Evolutionary conservation across 2,888 invertebrate species (phyloP).

Genomic region (Cantharis lateralis): DNA sequence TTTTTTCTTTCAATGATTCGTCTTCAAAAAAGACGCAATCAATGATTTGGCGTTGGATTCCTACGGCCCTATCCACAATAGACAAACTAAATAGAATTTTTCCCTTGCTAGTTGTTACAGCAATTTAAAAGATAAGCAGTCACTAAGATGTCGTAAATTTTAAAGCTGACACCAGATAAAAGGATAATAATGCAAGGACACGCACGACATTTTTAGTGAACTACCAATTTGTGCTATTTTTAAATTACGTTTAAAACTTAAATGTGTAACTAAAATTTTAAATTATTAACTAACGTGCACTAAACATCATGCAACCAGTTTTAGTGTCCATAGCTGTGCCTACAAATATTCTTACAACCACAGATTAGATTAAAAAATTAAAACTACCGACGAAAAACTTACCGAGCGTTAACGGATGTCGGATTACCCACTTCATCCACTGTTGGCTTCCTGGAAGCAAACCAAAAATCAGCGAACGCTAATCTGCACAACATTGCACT

Average conservation of each 20-base stretch:
- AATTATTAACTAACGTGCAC: not conserved
- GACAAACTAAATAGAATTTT: slow-evolving; percentile 7
- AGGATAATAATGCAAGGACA: slow-evolving; percentile 19
- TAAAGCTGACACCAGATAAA: slow-evolving; percentile 16
- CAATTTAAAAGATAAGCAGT: slow-evolving; percentile 4
- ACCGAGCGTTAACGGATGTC: slow-evolving; percentile 86
- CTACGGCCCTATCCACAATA: not conserved
- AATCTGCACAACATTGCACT: slow-evolving; percentile 45
- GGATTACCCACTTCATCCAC: slow-evolving; percentile 85
- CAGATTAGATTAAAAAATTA: slow-evolving; percentile 1
- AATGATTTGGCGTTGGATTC: too few species aligned
- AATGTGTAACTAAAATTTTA: not conserved
- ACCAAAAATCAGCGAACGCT: slow-evolving; percentile 52
- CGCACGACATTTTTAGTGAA: slow-evolving; percentile 10
- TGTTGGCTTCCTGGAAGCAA: slow-evolving; percentile 80
- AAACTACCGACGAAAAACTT: slow-evolving; percentile 57
- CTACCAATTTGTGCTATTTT: not conserved
- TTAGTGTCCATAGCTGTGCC: not conserved
- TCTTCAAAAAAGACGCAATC: too few species aligned
- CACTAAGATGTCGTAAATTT: slow-evolving; percentile 13
- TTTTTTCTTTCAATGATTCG: too few species aligned
- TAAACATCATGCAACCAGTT: not conserved
- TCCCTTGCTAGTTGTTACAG: not conserved
- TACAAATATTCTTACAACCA: not conserved
- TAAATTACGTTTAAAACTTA: not conserved